A percentile compares a stretch with the other conserved stretches of the same genome.
Evolutionary conservation across 1,140 invertebrate species (phyloP).

Genomic region (Andrena cerasifolii): DNA sequence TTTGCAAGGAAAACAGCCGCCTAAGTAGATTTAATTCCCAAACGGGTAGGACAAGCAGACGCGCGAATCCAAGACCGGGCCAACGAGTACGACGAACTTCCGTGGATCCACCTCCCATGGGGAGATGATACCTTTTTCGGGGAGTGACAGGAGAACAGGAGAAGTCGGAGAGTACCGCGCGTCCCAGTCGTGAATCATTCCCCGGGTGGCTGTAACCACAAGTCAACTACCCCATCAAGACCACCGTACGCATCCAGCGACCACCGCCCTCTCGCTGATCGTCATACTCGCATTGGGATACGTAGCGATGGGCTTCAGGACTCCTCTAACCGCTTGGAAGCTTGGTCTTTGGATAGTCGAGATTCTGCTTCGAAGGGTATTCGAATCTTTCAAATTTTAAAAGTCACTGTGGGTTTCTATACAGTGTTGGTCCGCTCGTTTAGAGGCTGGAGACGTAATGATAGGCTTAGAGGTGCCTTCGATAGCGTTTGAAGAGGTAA

Average conservation of each 20-base stretch:
- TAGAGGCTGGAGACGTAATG: too few species aligned
- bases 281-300: too few species aligned
- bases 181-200: slow-evolving; percentile 71
- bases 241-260: slow-evolving; percentile 59
- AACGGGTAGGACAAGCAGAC: slow-evolving; percentile 45
- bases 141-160: slow-evolving; percentile 19
- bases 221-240: slow-evolving; percentile 68
- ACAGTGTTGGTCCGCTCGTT: too few species aligned
- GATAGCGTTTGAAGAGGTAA: too few species aligned
- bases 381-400: too few species aligned
- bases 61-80: slow-evolving; percentile 42
- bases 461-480: too few species aligned
- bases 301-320: too few species aligned
- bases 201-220: slow-evolving; percentile 66
- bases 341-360: too few species aligned
- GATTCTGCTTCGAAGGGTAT: too few species aligned
- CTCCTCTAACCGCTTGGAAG: too few species aligned
- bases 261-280: too few species aligned
- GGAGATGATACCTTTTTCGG: slow-evolving; percentile 39
- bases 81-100: slow-evolving; percentile 34
- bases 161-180: slow-evolving; percentile 38
- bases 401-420: too few species aligned
- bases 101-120: slow-evolving; percentile 55
- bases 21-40: slow-evolving; percentile 55
- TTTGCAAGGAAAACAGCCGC: slow-evolving; percentile 42